phyloP scores from a whole-genome alignment of 2,888 invertebrate genomes.

The Melanostoma scalare region DNA sequence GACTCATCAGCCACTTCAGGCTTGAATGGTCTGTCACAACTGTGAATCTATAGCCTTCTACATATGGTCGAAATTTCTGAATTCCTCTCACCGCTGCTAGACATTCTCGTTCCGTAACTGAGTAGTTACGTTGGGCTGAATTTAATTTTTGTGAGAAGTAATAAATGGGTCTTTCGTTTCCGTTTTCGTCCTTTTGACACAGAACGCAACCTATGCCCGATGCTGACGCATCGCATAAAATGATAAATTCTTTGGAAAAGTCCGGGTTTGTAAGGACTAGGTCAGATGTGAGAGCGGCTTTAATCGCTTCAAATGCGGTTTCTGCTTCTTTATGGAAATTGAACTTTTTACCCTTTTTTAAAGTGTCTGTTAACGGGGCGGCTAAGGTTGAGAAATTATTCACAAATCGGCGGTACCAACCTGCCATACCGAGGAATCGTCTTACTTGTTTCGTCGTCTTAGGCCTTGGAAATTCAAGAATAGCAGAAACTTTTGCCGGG shows the following conservation, averaged over 20 bases:
- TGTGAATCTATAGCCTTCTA: background rate
- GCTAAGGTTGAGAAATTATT: slow-evolving; percentile 35
- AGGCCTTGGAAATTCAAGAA: background rate
- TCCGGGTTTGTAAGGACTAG: slow-evolving; percentile 29
- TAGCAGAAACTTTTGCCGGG: slow-evolving; percentile 44
- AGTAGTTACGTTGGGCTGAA: slow-evolving; percentile 1
- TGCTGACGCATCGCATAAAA: slow-evolving; percentile 47
- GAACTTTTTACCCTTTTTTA: background rate
- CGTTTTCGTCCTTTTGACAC: slow-evolving; percentile 30
- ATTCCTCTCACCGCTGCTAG: background rate
- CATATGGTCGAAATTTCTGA: background rate
- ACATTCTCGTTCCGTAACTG: background rate
- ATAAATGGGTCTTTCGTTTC: slow-evolving; percentile 39
- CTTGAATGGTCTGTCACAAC: slow-evolving; percentile 1
- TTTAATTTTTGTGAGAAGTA: background rate
- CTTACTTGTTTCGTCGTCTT: slow-evolving; percentile 1
- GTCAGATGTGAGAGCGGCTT: background rate
- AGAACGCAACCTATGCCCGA: slow-evolving; percentile 52
- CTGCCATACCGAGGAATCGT: slow-evolving; percentile 17
- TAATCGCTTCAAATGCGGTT: background rate
- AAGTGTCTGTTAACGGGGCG: slow-evolving; percentile 48
- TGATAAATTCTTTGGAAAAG: slow-evolving; percentile 36
- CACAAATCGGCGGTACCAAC: slow-evolving; percentile 13
- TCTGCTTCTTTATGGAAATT: background rate
- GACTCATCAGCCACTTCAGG: slow-evolving; percentile 1